Conservation (phyloP, 2,113 vertebrate genomes). For the Leptobrachium leishanense region DNA sequence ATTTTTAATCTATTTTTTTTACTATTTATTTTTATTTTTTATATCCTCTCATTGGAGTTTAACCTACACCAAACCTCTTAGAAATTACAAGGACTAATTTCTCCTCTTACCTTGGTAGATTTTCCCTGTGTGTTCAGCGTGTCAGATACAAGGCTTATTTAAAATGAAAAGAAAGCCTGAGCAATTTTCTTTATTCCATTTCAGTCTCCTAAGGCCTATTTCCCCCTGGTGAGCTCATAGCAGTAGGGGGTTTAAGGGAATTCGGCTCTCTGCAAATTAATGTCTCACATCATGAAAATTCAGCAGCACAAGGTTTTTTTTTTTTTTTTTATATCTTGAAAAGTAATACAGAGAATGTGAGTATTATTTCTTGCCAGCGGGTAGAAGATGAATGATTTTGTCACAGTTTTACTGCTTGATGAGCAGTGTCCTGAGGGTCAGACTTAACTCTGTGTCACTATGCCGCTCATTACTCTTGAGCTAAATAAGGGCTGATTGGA, state of each 20-base stretch:
- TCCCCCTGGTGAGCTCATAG: slow-evolving; percentile 81
- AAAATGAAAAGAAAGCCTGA: slow-evolving; percentile 85
- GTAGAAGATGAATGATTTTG: slow-evolving; percentile 89
- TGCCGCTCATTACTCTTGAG: slow-evolving; percentile 89
- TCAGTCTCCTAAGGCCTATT: slow-evolving; percentile 83
- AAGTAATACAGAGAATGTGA: slow-evolving; percentile 85
- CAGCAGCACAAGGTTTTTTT: slow-evolving; percentile 67
- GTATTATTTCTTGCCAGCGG: slow-evolving; percentile 89
- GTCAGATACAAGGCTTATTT: slow-evolving; percentile 85
- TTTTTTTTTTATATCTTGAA: slow-evolving; percentile 71
- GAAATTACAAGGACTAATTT: slow-evolving; percentile 46
- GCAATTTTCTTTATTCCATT: slow-evolving; percentile 87
- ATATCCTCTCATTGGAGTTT: background rate
- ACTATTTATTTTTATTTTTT: background rate
- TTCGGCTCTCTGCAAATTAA: slow-evolving; percentile 87
- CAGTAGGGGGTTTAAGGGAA: slow-evolving; percentile 84
- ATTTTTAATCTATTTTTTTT: background rate
- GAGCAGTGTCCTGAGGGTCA: slow-evolving; percentile 87
- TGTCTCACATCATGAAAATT: slow-evolving; percentile 87
- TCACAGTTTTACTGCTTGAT: slow-evolving; percentile 89
- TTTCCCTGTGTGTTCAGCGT: slow-evolving; percentile 75
- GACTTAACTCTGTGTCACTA: slow-evolving; percentile 88
- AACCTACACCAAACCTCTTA: slow-evolving; percentile 60
- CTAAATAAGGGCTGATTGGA: slow-evolving; percentile 89
- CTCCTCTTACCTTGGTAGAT: slow-evolving; percentile 73